These are phyloP conservation scores for Poecilia latipinna DNA, from an alignment of 2,113 vertebrate species.

Conservation along the genomic window DNA sequence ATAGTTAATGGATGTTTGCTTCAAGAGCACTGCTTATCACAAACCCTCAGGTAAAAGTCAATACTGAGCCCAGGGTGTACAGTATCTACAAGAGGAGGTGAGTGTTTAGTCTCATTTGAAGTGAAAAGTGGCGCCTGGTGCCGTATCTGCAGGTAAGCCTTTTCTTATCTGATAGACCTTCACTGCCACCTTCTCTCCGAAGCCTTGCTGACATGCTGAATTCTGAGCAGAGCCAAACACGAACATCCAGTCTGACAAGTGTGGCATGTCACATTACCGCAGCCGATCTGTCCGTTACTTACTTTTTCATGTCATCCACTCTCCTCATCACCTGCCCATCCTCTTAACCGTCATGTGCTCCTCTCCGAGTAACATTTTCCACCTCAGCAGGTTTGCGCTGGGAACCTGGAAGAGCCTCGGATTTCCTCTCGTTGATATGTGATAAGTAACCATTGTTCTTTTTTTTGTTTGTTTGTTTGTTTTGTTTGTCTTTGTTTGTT, in stretches of 20 bases:
- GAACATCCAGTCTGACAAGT: conserved; percentile 62
- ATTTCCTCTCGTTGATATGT: conserved; percentile 18
- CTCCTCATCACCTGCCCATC: conserved; percentile 71
- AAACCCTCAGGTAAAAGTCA: conserved; percentile 80
- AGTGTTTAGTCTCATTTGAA: conserved; percentile 66
- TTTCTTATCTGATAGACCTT: conserved; percentile 64
- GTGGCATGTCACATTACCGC: conserved; percentile 74
- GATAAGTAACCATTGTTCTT: conserved; percentile 10
- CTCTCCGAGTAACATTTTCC: conserved; percentile 33
- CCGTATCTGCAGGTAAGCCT: conserved; percentile 60
- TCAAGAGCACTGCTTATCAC: conserved; percentile 78
- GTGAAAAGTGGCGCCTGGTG: conserved; percentile 21
- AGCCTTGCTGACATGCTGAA: conserved; percentile 64
- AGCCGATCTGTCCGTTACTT: conserved; percentile 54
- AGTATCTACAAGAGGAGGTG: conserved; percentile 69
- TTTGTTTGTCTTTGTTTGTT: conserved; percentile 7
- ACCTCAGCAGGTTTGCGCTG: conserved; percentile 43
- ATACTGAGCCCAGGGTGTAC: conserved; percentile 38
- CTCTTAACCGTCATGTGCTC: conserved; percentile 60
- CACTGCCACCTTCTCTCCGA: conserved; percentile 57
- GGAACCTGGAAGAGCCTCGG: conserved; percentile 14
- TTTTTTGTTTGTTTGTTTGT: neutral
- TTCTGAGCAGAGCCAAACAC: conserved; percentile 57
- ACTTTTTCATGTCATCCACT: conserved; percentile 63
- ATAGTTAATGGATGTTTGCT: conserved; percentile 74